Base-by-base conservation (phyloP, 1,140 invertebrate species). In the Polyergus mexicanus region DNA sequence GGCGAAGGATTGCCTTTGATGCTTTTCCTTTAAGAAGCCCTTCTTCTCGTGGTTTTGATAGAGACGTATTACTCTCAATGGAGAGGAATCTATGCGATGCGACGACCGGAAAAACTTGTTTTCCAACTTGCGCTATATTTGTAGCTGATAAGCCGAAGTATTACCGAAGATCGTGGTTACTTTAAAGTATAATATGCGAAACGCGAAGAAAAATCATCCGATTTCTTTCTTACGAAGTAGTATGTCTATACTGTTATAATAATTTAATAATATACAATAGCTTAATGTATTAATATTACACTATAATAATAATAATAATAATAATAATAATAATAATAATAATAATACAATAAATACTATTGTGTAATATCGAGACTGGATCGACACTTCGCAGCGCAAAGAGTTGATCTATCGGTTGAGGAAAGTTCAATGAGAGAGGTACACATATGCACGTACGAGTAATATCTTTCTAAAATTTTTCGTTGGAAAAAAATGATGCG, bases 1-100 rank as follows among this genome's bases (percentile, higher is more conserved):
- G 5, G 92, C 93, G 0, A 94, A 93, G n/a, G 93, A 94, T 80
- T 94, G 94, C 58, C 92, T 94, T 88, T 95, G 94, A 95, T 94
- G 91, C 90, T 93, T 93, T 65, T 91, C 87, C 4, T 93, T 93
- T 62, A 89, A 85, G 65, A 92, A 93, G 72, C 69, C 84, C 62
- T 92, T 92, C 28, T 89, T 91, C 35, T 92, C 89, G 5, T 93
- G 91, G 86, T 94, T 93, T 84, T 93, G 47, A 86, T 32, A 10
- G 16, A 58, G 28, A 65, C 58, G 19, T 44, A 35, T 56, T 35
- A 10, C 8, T 19, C 25, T 28, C 25, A 28, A 28, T 28, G 25
- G 25, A 74, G 44, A 86, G 66, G 7, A 85, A 32, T 28, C 56
- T 71, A 38, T 38, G 63, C 22, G 10, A 76, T 25, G 44, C 19